phyloP scores from a whole-genome alignment of 1,140 invertebrate genomes.

The Euwallacea similis region DNA sequence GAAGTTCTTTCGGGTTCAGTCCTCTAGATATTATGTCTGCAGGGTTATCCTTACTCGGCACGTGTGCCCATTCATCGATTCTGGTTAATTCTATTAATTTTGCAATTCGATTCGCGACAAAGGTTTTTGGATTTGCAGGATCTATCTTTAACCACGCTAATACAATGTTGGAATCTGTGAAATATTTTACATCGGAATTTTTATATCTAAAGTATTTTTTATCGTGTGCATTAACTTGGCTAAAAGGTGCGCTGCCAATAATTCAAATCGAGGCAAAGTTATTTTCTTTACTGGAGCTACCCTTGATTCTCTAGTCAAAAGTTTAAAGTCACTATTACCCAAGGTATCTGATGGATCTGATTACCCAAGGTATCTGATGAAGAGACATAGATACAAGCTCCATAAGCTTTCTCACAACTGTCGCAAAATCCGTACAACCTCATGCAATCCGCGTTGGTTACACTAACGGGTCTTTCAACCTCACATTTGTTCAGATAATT shows the following conservation, averaged over 20 bases:
- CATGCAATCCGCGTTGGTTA: constrained; percentile 1
- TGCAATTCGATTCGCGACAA: constrained; percentile 50
- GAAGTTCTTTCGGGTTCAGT: constrained; percentile 18
- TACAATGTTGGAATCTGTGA: constrained; percentile 54
- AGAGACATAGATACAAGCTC: constrained; percentile 46
- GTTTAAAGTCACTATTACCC: constrained; percentile 14
- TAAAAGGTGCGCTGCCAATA: constrained; percentile 39
- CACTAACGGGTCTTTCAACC: constrained; percentile 6
- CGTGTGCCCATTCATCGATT: constrained; percentile 47
- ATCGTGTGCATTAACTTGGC: constrained; percentile 36
- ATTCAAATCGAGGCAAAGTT: constrained; percentile 45
- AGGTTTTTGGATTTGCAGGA: constrained; percentile 43
- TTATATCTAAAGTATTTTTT: constrained; percentile 22
- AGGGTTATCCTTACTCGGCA: constrained; percentile 32
- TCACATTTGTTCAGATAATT: constrained; percentile 12
- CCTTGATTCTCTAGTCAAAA: constrained; percentile 45
- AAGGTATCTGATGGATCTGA: constrained; percentile 22
- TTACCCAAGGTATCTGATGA: constrained; percentile 20
- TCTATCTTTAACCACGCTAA: constrained; percentile 44
- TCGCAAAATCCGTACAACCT: constrained; percentile 47
- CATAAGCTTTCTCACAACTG: constrained; percentile 46
- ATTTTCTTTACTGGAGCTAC: constrained; percentile 48
- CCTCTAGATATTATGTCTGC: constrained; percentile 55
- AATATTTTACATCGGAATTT: constrained; percentile 42
- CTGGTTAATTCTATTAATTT: constrained; percentile 49